Evolutionary conservation across 2,113 vertebrate species (phyloP), one percentile per base, ranked within the genome.

Genomic region (Cranoglanis bouderius): DNA sequence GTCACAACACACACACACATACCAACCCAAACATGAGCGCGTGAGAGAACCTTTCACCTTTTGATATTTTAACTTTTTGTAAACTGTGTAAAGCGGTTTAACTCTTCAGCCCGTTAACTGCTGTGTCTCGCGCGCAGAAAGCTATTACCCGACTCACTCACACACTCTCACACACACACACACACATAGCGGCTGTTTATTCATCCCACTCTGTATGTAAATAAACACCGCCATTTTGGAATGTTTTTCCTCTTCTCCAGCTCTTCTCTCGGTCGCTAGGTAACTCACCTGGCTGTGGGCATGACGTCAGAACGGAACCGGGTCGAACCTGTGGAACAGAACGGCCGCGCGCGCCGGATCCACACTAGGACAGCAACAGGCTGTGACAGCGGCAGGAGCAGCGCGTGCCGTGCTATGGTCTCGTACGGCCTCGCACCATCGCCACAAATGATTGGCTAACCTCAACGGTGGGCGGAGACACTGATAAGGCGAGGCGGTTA

Each of bases 201-300:
- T 29, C 12, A 13, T 13, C 61, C 8, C 59, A 65, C 61, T 12
- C 10, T 32, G 63, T 19, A 65, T 8, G 63, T 65, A 72, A 6
- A 78, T 40, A 43, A 49, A 59, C 32, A 4, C n/a, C 18, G 32
- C 24, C 16, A 21, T 63, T 55, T 13, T 51, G 10, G 1, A 35
- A 72, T 4, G 35, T 38, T 72, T 3, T 4, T 26, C 38, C n/a
- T 2, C 14, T 18, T 6, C 6, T 18, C 24, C 49, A 5, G 85
- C 57, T 7, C 4, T 7, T 24, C 21, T 16, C 29, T 1, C 21
- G 21, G 43, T 72, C 2, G 43, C 32, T 29, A 13, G 24, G 46
- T 10, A 13, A 84, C 94, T 94, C 94, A 96, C 96, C 95, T 93
- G 89, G 93, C 67, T 85, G 94, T 92, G 55, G 95, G 94, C 96